Base-by-base conservation (phyloP, 2,113 vertebrate species). In the Atherinomorus stipes region DNA sequence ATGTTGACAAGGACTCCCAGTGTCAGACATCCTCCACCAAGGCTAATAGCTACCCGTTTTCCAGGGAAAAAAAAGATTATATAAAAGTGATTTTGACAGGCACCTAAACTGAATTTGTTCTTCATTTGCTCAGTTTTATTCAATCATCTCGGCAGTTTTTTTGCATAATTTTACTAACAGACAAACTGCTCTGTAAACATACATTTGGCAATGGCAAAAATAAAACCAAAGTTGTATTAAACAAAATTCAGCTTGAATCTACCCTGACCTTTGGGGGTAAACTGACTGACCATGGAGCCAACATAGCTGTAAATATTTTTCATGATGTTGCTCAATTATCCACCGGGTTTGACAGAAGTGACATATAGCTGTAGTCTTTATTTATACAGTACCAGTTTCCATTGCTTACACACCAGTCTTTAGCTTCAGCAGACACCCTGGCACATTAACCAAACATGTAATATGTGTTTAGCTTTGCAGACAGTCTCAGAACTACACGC, bases 391-490 rank as follows among this genome's bases (percentile, higher is more conserved):
- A 22, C 54, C 37, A 76, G 68, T 50, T 76, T 66, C 47, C 65
- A 53, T 44, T 68, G 23, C 77, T 66, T 38, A 31, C 57, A 11
- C 52, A 49, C 26, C 52, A 3, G 26, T 52, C 64, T 64, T 69
- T 25, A 75, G 69, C 64, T 59, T 76, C 28, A 51, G 63, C 53
- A 64, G 61, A 59, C 76, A 18, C 52, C 51, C 57, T 28, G 60
- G 66, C 73, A 62, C 62, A 54, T 66, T 50, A 64, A 64, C 69
- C 76, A 56, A 73, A 66, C 10, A 49, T 78, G 67, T 85, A 72
- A 83, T 78, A 53, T 76, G 74, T 71, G 81, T 81, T 80, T 70
- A 74, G 37, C 70, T 84, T 56, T 67, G 63, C 77, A 85, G 78
- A 76, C 71, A 54, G 57, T 51, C 73, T 85, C 74, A 78, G 63